A percentile compares a stretch with the other conserved stretches of the same genome.
These are phyloP conservation scores for Eretmochelys imbricata DNA, from an alignment of 2,113 vertebrate species.

Conservation along the genomic window DNA sequence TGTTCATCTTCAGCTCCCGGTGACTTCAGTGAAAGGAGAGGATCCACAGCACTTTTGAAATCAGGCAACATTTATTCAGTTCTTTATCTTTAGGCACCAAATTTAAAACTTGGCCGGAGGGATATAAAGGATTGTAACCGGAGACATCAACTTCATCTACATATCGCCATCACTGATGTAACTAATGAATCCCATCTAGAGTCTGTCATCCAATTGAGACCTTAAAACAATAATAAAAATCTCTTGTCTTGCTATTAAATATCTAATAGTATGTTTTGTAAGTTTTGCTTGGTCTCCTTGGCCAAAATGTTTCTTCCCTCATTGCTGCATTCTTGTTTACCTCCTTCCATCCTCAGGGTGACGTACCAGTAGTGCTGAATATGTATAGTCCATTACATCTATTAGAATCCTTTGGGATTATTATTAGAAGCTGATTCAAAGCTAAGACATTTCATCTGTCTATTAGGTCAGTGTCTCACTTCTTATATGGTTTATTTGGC, in stretches of 20 bases:
- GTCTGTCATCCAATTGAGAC: neutral
- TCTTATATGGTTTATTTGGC: neutral
- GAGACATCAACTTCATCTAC: neutral
- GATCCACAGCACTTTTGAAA: neutral
- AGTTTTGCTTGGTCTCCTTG: neutral
- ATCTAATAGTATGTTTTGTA: neutral
- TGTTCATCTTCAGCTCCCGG: no score
- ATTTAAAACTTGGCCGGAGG: neutral
- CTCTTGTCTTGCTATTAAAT: neutral
- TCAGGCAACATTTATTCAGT: no score
- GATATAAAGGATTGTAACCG: neutral
- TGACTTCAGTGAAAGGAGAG: neutral
- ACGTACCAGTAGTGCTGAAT: neutral
- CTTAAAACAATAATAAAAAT: neutral
- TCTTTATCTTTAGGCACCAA: neutral
- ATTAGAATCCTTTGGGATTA: rapidly evolving
- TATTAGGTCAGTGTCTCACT: neutral
- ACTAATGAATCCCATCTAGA: neutral
- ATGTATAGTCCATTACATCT: neutral
- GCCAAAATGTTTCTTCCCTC: rapidly evolving
- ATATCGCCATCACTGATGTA: neutral
- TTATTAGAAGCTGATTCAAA: neutral
- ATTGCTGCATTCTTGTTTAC: neutral
- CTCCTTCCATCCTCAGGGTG: neutral
- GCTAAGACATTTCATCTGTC: neutral